phyloP scores from a whole-genome alignment of 2,888 invertebrate genomes.

The Nasonia oneida region DNA sequence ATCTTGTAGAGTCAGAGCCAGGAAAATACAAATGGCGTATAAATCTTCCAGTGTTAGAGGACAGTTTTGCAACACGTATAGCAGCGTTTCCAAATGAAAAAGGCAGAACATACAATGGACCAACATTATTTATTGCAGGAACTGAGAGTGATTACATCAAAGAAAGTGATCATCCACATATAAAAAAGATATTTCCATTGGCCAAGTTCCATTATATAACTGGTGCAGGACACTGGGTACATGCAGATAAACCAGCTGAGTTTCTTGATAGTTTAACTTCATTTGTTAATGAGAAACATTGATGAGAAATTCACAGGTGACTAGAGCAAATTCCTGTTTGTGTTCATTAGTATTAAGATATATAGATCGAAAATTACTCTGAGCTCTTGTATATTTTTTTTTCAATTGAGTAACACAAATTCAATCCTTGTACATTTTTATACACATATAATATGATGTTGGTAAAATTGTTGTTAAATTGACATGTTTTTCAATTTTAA shows the following conservation, averaged over 20 bases:
- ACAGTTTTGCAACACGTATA: slow-evolving; percentile 84
- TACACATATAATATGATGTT: slow-evolving; percentile 31
- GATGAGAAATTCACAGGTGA: slow-evolving; percentile 51
- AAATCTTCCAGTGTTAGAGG: slow-evolving; percentile 87
- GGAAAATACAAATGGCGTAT: slow-evolving; percentile 88
- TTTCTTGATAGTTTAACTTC: slow-evolving; percentile 85
- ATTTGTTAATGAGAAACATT: slow-evolving; percentile 81
- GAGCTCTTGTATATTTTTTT: slow-evolving; percentile 22
- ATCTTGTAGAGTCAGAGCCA: slow-evolving; percentile 86
- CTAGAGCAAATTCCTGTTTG: slow-evolving; percentile 40
- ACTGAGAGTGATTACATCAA: slow-evolving; percentile 89
- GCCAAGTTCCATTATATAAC: slow-evolving; percentile 86
- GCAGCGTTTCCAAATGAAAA: slow-evolving; percentile 83
- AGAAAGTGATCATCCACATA: slow-evolving; percentile 82
- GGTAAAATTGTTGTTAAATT: slow-evolving; percentile 47
- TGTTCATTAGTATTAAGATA: slow-evolving; percentile 59
- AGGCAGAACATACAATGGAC: slow-evolving; percentile 81
- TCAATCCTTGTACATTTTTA: slow-evolving; percentile 22
- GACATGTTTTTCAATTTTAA: slow-evolving; percentile 45
- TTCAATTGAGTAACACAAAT: slow-evolving; percentile 34
- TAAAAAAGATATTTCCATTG: slow-evolving; percentile 86
- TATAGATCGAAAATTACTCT: slow-evolving; percentile 38
- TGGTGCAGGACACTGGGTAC: slow-evolving; percentile 96
- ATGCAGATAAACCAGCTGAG: slow-evolving; percentile 92
- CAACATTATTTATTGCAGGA: slow-evolving; percentile 92